Percentiles rank a stretch among this genome's conserved stretches.
phyloP scores from a whole-genome alignment of 2,113 vertebrate genomes.

The Pagrus major region DNA sequence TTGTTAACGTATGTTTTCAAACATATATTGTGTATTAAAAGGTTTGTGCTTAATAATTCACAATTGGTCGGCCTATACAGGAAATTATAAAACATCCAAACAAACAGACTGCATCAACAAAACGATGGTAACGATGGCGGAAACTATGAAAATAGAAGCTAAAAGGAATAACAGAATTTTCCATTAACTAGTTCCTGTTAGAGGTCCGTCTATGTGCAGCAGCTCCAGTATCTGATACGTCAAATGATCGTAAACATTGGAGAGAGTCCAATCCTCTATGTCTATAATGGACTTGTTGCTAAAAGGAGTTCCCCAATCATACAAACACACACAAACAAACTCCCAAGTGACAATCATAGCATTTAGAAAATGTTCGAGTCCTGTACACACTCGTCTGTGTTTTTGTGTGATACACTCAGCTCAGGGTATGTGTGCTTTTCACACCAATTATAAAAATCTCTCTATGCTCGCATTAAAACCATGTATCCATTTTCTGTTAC shows the following conservation, averaged over 20 bases:
- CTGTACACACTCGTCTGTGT: constrained; percentile 17
- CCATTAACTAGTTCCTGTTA: neutral
- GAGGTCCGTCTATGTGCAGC: neutral
- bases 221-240: neutral
- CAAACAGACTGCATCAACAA: neutral
- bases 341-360: constrained; percentile 17
- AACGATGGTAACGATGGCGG: neutral
- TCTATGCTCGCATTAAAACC: constrained; percentile 32
- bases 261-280: neutral
- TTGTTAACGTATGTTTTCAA: neutral
- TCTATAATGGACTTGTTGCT: neutral
- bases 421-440: constrained; percentile 52
- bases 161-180: neutral
- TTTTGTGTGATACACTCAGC: constrained; percentile 33
- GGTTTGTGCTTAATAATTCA: neutral
- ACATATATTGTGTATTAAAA: neutral
- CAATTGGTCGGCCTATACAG: neutral
- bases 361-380: constrained; percentile 1
- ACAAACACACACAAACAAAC: neutral
- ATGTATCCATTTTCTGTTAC: neutral
- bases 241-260: neutral
- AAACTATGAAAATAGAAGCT: neutral
- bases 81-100: neutral
- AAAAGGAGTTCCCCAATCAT: neutral
- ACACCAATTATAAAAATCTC: constrained; percentile 70